Base-by-base conservation (phyloP, 1,140 invertebrate genomes). In the Philotrypesis tridentata region DNA sequence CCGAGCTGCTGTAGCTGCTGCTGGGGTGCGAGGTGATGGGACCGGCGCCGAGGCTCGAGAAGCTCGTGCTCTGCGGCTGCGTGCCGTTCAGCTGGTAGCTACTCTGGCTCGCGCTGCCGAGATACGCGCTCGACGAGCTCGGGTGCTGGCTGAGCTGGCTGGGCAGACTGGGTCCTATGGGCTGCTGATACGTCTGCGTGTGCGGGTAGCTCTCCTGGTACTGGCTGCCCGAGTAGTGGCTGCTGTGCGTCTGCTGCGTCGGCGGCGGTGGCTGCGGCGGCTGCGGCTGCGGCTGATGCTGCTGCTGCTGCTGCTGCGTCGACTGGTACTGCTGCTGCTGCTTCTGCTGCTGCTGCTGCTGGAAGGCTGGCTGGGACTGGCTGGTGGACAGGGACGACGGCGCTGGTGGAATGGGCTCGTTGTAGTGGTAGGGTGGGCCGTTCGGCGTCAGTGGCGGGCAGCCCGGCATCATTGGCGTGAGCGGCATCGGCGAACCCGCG, bases 311-410 rank as follows among this genome's bases (percentile, higher is more conserved):
- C 33, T 65, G 75, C 7, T 21, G 17, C 5, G 5, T 3, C 8
- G 40, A 9, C 17, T 89, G 88, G 23, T 85, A 85, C 31, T 89
- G 86, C 65, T 90, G 89, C 40, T 91, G 91, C 61, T 90, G 89
- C 14, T 90, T 70, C 68, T 91, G 91, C 76, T 91, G 90, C 68
- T 91, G 91, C 68, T 91, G 91, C 76, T 91, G 90, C 68, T 91
- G 91, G 86, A 90, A 91, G 63, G 87, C 91, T 37, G 89, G 90
- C 76, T 91, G 93, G 86, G 90, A 94, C 90, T 90, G 94, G 86
- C 90, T 94, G 86, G 86, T 93, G 87, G 89, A 94, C 82, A 89
- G 92, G 89, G 90, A 91, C 11, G 61, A 70, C 12, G 91, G 90
- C 14, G 90, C 90, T 61, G 90, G 90, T 23, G 90, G 90, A 27